Evolutionary conservation across 1,140 invertebrate genomes (phyloP), one percentile per base, ranked within the genome.

Genomic region (Grapholita molesta): DNA sequence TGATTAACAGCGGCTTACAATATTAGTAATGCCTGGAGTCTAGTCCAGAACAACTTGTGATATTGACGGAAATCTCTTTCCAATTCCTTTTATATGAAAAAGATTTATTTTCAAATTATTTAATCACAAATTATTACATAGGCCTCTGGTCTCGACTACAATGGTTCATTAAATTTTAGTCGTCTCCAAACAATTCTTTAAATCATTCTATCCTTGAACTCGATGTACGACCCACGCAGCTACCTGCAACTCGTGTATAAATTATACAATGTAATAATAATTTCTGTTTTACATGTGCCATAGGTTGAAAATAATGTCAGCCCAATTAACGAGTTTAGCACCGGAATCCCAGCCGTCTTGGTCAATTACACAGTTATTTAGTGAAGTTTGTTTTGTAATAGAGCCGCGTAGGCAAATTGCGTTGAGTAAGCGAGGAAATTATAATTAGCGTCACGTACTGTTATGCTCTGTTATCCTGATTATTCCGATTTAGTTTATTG

Each of bases 331-430:
- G 18, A 48, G 42, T 35, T 23, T 23, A 21, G 55, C 15, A 65
- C 55, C 42, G 28, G 55, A 61, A 42, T 38, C 8, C 12, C 23
- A 65, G 11, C n/a, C 35, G 32, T 66, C 23, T 30, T 38, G 32
- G 64, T 66, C 64, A 35, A 66, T 38, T 66, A 66, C 35, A 35
- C 48, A 57, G 53, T 32, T 61, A 61, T 61, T 61, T 61, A n/a
- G 25, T 61, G 8, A n/a, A 61, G 25, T 61, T 61, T 61, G 55
- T 61, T 61, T 61, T 61, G 55, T 61, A 61, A 57, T 15, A 67
- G 18, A 55, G 15, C 18, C 8, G n/a, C 1, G 21, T 53, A 55
- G 66, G 30, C 30, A 33, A 68, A 68, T 57, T 32, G 38, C 52
- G 42, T 55, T 67, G 12, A 38, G 66, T 67, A 67, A 67, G 21